These are phyloP conservation scores for Tuta absoluta DNA, from an alignment of 2,888 invertebrate genomes.

Conservation along the genomic window DNA sequence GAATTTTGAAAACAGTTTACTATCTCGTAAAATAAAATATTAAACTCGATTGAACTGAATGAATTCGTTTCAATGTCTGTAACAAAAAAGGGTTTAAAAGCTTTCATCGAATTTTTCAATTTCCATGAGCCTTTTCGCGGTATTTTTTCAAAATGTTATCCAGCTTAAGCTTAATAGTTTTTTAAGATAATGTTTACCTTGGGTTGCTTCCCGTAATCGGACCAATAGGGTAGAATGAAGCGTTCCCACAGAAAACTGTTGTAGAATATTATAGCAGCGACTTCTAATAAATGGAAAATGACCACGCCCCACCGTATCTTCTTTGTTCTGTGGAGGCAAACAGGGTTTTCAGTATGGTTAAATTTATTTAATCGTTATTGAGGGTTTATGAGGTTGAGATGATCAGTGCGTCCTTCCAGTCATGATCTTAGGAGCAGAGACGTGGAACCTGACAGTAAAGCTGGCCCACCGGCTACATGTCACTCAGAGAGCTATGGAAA, in stretches of 20 bases:
- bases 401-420: too few relatives aligned
- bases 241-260: conserved; percentile 90
- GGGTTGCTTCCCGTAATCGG: conserved; percentile 81
- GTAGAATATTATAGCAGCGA: conserved; percentile 89
- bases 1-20: neutral
- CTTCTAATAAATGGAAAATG: conserved; percentile 85
- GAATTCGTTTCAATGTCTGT: neutral
- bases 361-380: neutral
- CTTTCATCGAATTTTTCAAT: conserved; percentile 1
- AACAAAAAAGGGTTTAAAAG: conserved; percentile 4
- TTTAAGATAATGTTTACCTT: conserved; percentile 41
- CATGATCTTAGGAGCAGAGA: too few relatives aligned
- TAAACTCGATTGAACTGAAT: neutral
- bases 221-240: conserved; percentile 86
- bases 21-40: neutral
- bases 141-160: neutral
- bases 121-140: neutral
- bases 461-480: too few relatives aligned
- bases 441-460: too few relatives aligned
- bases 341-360: neutral
- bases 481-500: too few relatives aligned
- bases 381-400: neutral
- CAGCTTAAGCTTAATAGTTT: neutral
- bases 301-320: conserved; percentile 89
- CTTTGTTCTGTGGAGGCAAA: conserved; percentile 78